phyloP scores from a whole-genome alignment of 2,888 invertebrate genomes.

The Acronicta aceris region DNA sequence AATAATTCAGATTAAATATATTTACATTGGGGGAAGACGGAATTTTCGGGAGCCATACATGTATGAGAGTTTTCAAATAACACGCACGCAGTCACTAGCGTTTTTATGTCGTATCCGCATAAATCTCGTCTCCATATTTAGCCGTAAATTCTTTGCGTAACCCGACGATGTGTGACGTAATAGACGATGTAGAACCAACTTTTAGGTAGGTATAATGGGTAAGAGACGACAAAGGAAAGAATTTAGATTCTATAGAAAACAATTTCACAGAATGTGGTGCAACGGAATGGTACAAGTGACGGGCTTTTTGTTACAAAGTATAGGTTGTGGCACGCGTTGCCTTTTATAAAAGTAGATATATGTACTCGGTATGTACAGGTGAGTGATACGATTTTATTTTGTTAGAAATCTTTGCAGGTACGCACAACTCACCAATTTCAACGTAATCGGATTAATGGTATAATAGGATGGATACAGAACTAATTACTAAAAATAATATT shows the following conservation, averaged over 20 bases:
- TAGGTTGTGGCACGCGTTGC: neutral
- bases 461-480: too few relatives aligned
- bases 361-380: too few relatives aligned
- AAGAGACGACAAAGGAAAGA: slow-evolving; percentile 17
- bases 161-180: neutral
- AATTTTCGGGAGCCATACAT: slow-evolving; percentile 19
- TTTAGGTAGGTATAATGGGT: neutral
- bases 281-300: slow-evolving; percentile 18
- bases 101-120: slow-evolving; percentile 23
- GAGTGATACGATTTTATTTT: too few relatives aligned
- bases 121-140: slow-evolving; percentile 23
- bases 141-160: slow-evolving; percentile 6
- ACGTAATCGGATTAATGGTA: too few relatives aligned
- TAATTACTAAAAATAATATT: too few relatives aligned
- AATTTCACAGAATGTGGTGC: slow-evolving; percentile 16
- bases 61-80: slow-evolving; percentile 39
- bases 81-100: slow-evolving; percentile 23
- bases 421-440: too few relatives aligned
- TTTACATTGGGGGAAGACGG: slow-evolving; percentile 4
- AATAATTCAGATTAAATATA: slow-evolving; percentile 23
- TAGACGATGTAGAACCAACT: neutral
- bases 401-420: too few relatives aligned
- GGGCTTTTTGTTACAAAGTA: slow-evolving; percentile 7
- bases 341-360: too few relatives aligned
- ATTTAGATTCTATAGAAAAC: slow-evolving; percentile 15